Percentiles rank a stretch among this genome's conserved stretches.
These are phyloP conservation scores for Muntiacus muntjak DNA, from an alignment of 2,113 vertebrate genomes.

Conservation along the genomic window DNA sequence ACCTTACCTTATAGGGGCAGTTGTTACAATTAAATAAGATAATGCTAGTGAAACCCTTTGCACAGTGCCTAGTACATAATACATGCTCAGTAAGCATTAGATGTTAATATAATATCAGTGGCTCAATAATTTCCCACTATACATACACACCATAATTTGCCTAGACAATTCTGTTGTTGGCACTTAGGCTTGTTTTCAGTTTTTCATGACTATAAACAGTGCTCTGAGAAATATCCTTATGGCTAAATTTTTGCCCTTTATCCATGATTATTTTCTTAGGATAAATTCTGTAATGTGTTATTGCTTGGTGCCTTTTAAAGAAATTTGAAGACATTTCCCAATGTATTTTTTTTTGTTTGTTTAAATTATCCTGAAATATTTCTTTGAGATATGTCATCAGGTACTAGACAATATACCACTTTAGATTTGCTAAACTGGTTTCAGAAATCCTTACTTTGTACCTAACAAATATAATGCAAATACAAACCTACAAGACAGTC, in stretches of 20 bases:
- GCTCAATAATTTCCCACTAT: not conserved
- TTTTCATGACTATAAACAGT: not conserved
- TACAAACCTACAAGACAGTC: not conserved
- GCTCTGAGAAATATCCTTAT: not conserved
- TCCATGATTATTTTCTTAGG: not conserved
- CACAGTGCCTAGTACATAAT: not conserved
- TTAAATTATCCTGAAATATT: slow-evolving; percentile 17
- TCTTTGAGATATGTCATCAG: not conserved
- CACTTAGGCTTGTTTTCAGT: not conserved
- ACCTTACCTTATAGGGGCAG: not conserved
- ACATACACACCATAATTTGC: not conserved
- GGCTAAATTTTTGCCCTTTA: not conserved
- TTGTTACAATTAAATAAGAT: slow-evolving; percentile 12
- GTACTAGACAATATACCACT: not conserved
- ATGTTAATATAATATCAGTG: not conserved
- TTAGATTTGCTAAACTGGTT: not conserved
- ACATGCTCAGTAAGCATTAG: not conserved
- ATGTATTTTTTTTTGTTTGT: not conserved
- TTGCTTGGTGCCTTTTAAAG: not conserved
- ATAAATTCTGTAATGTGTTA: not conserved
- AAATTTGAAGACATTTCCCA: not conserved
- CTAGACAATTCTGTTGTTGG: not conserved
- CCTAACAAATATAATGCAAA: not conserved
- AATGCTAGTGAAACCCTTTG: not conserved
- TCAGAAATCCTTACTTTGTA: not conserved